Evolutionary conservation across 2,113 vertebrate species (phyloP).

Genomic region (Capricornis sumatraensis): DNA sequence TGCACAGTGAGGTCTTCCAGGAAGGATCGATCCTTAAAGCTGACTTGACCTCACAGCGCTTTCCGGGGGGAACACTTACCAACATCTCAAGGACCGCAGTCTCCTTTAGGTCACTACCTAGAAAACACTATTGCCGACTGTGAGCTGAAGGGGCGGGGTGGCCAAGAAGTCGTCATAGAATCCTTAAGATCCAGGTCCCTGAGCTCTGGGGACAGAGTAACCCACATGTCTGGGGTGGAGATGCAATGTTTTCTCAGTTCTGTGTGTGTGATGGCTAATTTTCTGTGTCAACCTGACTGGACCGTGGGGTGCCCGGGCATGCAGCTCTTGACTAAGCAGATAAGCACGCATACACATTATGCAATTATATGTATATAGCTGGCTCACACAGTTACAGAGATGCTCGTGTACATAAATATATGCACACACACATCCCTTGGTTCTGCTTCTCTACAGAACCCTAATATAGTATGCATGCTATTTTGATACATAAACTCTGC

Average conservation of each 20-base stretch:
- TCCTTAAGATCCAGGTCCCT: not conserved
- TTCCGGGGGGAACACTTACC: accelerated
- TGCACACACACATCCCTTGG: not conserved
- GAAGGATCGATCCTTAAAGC: not conserved
- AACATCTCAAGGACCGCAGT: accelerated
- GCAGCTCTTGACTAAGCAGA: not conserved
- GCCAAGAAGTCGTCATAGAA: not conserved
- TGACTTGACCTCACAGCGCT: not conserved
- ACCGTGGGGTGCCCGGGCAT: not conserved
- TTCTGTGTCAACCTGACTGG: not conserved
- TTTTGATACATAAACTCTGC: not conserved
- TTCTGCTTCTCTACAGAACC: not conserved
- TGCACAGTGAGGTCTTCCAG: not conserved
- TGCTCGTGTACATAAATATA: not conserved
- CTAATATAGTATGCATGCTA: not conserved
- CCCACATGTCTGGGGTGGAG: not conserved
- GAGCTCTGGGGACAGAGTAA: not conserved
- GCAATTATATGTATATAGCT: not conserved
- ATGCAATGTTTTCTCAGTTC: accelerated
- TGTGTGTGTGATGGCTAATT: not conserved
- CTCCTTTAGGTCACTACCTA: not conserved
- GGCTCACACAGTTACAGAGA: not conserved
- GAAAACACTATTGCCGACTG: not conserved
- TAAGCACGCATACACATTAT: not conserved
- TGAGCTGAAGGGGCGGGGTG: not conserved